Conservation (phyloP, 92 coral and sea anemone genomes). For the Parazoanthus atlanticus region DNA sequence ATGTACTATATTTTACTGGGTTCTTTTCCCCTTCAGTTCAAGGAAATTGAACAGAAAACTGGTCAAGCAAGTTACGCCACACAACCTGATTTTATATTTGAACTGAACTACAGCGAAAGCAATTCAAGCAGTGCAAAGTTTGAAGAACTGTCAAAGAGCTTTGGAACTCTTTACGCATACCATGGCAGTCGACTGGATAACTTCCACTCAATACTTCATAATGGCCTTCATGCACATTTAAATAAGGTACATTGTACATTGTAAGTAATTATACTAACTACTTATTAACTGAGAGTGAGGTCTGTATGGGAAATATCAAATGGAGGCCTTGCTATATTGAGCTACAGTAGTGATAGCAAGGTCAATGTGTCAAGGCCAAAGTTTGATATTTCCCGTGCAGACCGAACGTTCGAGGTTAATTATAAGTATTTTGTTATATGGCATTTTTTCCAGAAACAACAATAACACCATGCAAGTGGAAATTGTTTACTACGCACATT, state of each 20-base stretch:
- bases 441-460: too few species aligned
- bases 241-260: slow-evolving; percentile 71
- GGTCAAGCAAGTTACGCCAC: slow-evolving; percentile 89
- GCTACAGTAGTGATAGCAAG: too few species aligned
- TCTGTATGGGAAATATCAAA: too few species aligned
- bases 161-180: slow-evolving; percentile 81
- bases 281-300: too few species aligned
- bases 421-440: too few species aligned
- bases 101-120: slow-evolving; percentile 72
- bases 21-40: slow-evolving; percentile 60
- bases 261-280: not conserved
- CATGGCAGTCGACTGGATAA: slow-evolving; percentile 98
- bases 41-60: slow-evolving; percentile 83
- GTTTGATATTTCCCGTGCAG: too few species aligned
- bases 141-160: slow-evolving; percentile 69
- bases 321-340: too few species aligned
- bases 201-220: slow-evolving; percentile 92
- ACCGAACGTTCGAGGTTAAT: too few species aligned
- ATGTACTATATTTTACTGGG: not conserved
- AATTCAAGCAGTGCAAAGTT: slow-evolving; percentile 75
- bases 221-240: slow-evolving; percentile 93
- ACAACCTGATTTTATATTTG: slow-evolving; percentile 88
- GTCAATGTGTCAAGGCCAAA: too few species aligned
- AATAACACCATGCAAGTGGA: too few species aligned
- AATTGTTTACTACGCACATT: too few species aligned